A percentile compares a stretch with the other conserved stretches of the same genome.
phyloP scores from a whole-genome alignment of 2,113 vertebrate species.

The Oncorhynchus gorbuscha region DNA sequence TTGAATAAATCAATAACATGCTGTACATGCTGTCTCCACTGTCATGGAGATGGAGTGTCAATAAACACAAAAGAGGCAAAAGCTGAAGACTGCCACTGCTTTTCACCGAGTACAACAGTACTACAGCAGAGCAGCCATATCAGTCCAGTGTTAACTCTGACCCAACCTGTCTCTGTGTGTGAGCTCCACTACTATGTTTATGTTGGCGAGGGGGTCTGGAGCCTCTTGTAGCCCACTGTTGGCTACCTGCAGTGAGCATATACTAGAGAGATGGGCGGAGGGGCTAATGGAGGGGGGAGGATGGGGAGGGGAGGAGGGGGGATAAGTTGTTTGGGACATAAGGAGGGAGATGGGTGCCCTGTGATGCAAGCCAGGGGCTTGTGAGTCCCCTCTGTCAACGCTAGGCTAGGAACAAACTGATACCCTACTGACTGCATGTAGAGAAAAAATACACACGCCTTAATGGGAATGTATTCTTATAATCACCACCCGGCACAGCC shows the following conservation, averaged over 20 bases:
- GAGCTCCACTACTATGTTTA: conserved; percentile 1
- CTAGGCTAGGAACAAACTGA: too few relatives aligned
- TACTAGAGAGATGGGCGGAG: background rate
- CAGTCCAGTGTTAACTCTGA: too few relatives aligned
- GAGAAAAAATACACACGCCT: background rate
- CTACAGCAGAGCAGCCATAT: background rate
- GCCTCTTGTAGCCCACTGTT: conserved; percentile 1
- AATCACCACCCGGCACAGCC: conserved; percentile 31
- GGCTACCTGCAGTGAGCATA: background rate
- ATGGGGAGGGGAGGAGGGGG: too few relatives aligned
- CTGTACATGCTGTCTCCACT: too few relatives aligned
- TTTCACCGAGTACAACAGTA: background rate
- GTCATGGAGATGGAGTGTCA: too few relatives aligned
- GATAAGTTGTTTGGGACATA: background rate
- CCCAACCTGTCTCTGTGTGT: background rate
- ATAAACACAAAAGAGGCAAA: too few relatives aligned
- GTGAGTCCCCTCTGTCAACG: too few relatives aligned
- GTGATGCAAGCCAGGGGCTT: background rate
- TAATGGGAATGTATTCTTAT: too few relatives aligned
- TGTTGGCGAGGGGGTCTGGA: background rate
- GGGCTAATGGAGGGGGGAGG: background rate
- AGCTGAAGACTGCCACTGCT: background rate
- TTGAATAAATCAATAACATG: too few relatives aligned
- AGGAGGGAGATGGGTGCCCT: background rate
- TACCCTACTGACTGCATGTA: background rate